Evolutionary conservation across 2,888 invertebrate genomes (phyloP).

Genomic region (Vanessa cardui): DNA sequence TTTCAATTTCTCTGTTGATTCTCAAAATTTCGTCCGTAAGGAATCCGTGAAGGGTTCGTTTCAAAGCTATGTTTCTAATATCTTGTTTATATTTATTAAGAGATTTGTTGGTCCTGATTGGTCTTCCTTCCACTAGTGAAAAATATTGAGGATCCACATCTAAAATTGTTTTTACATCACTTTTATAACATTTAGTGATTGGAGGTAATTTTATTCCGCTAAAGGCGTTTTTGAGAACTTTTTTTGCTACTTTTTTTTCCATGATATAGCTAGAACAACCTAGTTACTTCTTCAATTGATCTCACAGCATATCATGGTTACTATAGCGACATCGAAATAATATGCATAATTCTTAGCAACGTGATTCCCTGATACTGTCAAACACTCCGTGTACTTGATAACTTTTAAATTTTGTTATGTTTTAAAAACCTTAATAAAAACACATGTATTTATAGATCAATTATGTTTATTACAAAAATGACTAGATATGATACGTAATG

Average conservation of each 20-base stretch:
- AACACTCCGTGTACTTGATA: too few relatives aligned
- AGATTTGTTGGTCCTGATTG: conserved; percentile 81
- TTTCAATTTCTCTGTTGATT: conserved; percentile 69
- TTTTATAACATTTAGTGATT: conserved; percentile 55
- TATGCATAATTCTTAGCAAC: neutral
- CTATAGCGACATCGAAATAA: conserved; percentile 19
- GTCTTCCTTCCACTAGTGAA: conserved; percentile 83
- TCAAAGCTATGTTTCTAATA: conserved; percentile 70
- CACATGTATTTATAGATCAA: neutral
- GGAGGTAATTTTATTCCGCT: conserved; percentile 70
- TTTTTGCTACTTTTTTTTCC: conserved; percentile 55
- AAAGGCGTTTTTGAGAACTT: conserved; percentile 55
- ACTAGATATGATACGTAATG: neutral
- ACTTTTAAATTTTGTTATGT: neutral
- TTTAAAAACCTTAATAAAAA: neutral
- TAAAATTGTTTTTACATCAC: conserved; percentile 75
- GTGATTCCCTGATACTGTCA: neutral
- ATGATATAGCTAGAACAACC: conserved; percentile 29
- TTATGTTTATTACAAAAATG: neutral
- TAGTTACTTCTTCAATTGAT: conserved; percentile 7
- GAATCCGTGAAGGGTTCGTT: conserved; percentile 66
- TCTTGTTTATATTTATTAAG: conserved; percentile 80
- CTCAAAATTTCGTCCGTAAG: conserved; percentile 71
- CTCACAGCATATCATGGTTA: conserved; percentile 37
- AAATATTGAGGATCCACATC: conserved; percentile 86